Evolutionary conservation across 1,140 invertebrate species (phyloP), one percentile per base, ranked within the genome.

Genomic region (Drosophila sp.): DNA sequence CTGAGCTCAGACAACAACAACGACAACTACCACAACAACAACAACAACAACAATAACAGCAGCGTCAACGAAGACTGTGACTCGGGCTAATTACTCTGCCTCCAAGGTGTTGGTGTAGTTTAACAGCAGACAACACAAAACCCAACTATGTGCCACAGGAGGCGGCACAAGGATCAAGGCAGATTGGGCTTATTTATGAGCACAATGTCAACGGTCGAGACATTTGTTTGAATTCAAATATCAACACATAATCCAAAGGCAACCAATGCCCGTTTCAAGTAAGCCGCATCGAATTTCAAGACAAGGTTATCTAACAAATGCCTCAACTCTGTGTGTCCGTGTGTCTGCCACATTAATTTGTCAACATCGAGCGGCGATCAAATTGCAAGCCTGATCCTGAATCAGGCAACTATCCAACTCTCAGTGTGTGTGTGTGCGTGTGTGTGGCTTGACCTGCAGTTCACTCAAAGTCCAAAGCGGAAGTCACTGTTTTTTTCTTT

Each of bases 151-250:
- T 73, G n/a, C n/a, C n/a, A n/a, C n/a, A n/a, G n/a, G n/a, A 21
- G 21, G 53, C 32, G 36, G 41, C 65, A 72, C 58, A 70, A 70
- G 48, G 38, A 75, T 40, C 46, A 27, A n/a, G 48, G 43, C 61
- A 64, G 66, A 78, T 80, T 78, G 66, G 53, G 58, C 34, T 89
- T 87, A 87, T 87, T 87, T 87, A 87, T 87, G 82, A 65, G 66
- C 34, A 36, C 56, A 56, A 63, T 74, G 72, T 70, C 72, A 70
- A 70, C 16, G 72, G 38, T 69, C 57, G 40, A 27, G 50, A 43
- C 76, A 72, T 76, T 86, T 74, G 73, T 86, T 80, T 89, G 87
- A 89, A 87, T 89, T 79, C 83, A 82, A 87, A 87, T 79, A 87
- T 87, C 79, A 86, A 86, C 82, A 87, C 78, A 87, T 82, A 70